Base-by-base conservation (phyloP, 2,113 vertebrate genomes). In the Rhynchopsitta pachyrhyncha region DNA sequence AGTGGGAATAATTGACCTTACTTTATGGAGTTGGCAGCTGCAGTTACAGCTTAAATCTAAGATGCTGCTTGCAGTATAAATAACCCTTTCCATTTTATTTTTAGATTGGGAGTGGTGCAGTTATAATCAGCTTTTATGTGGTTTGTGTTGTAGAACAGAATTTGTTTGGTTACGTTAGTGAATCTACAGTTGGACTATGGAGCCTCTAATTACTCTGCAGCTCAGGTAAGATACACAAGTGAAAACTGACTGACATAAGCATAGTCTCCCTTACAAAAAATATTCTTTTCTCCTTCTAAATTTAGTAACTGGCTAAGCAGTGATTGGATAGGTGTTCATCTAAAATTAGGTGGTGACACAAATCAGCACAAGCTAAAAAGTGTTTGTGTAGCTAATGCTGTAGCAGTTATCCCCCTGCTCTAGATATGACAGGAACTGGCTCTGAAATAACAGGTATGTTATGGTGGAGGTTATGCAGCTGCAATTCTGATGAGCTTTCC, bases 1-100 rank as follows among this genome's bases (percentile, higher is more conserved):
- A 91, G 74, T 76, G 74, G 83, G 64, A 71, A 82, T 91, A 89
- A 94, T 70, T 82, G 49, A 80, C 86, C 57, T 77, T 83, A 70
- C 60, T 69, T 55, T 73, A 66, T 71, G 39, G 74, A 84, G 59
- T 7, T 76, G 77, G 78, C 78, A 96, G 83, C 83, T 89, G 91
- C 41, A 84, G 59, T 90, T 77, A 42, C 4, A 93, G 81, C 78
- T 95, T 87, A 83, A 93, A 92, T 83, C n/a, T 25, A 79, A 68
- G 82, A 76, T 8, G 14, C 78, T 93, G 57, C 90, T 95, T 93
- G 93, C 82, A 90, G 55, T 97, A 96, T 95, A 97, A 97, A 96
- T 97, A 97, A 95, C 86, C 37, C 37, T 94, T 91, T 82, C 70
- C 74, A 73, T 92, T 96, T 97, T 97, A 96, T 97, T 97, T 97